Percentiles rank a stretch among this genome's conserved stretches.
Conservation (phyloP, 2,888 invertebrate species). For the Tipula unca region DNA sequence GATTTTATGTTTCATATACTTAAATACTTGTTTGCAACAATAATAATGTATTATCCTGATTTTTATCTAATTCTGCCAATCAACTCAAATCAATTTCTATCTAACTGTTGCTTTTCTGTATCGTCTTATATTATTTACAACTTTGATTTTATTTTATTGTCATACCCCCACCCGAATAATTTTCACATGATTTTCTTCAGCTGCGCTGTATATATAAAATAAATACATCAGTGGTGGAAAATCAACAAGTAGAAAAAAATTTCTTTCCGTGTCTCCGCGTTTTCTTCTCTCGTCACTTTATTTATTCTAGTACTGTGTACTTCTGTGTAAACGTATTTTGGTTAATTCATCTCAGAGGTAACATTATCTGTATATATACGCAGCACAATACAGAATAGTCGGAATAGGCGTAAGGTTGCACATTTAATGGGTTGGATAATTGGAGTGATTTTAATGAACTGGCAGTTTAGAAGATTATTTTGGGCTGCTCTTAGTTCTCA, state of each 20-base stretch:
- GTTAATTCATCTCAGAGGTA: too few relatives aligned
- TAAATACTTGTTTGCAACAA: neutral
- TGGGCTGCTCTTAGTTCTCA: too few relatives aligned
- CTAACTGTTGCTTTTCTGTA: neutral
- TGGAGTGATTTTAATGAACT: too few relatives aligned
- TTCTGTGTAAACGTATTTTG: too few relatives aligned
- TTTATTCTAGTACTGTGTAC: too few relatives aligned
- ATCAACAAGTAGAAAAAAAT: neutral
- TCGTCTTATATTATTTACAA: neutral
- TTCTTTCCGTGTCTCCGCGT: too few relatives aligned
- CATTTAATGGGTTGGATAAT: too few relatives aligned
- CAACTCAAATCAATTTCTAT: constrained; percentile 10
- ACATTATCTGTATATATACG: too few relatives aligned
- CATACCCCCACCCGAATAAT: neutral
- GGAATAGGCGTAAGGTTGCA: too few relatives aligned
- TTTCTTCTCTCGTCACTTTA: too few relatives aligned
- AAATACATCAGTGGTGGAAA: neutral
- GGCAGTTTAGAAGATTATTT: too few relatives aligned
- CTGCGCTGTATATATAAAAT: neutral
- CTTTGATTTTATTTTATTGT: neutral
- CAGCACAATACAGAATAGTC: too few relatives aligned
- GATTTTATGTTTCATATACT: neutral
- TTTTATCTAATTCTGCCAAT: constrained; percentile 16
- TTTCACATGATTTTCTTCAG: neutral
- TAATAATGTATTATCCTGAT: neutral